Conservation (phyloP, 2,888 invertebrate genomes). For the Troilus luridus region DNA sequence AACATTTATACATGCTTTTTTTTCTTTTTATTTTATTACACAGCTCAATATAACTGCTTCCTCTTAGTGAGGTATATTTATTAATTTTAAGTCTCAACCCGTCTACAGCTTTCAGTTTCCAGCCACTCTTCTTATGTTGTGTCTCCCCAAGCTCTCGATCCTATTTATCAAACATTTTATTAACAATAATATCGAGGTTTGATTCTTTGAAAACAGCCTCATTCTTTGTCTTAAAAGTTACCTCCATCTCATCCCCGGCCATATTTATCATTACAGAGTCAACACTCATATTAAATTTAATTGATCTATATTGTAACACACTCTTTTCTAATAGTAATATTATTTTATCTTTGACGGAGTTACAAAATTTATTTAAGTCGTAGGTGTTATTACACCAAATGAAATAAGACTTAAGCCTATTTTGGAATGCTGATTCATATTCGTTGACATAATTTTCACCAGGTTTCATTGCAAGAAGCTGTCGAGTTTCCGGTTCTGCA, state of each 20-base stretch:
- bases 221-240: not conserved
- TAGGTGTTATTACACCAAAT: too few species aligned
- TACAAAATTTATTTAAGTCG: too few species aligned
- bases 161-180: not conserved
- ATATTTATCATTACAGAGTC: not conserved
- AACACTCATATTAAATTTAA: not conserved
- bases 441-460: too few species aligned
- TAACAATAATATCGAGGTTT: not conserved
- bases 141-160: not conserved
- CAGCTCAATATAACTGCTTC: not conserved
- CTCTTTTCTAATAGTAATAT: too few species aligned
- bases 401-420: too few species aligned
- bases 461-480: too few species aligned
- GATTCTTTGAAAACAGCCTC: not conserved
- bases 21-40: not conserved
- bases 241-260: not conserved
- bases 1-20: not conserved
- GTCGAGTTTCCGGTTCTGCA: too few species aligned
- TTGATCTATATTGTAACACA: not conserved
- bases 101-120: not conserved
- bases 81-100: constrained; percentile 9
- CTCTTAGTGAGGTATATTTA: not conserved
- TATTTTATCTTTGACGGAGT: too few species aligned
- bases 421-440: too few species aligned
- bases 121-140: not conserved